Conservation (phyloP, 2,797 vertebrate species). For the Onychomys arenicola region DNA sequence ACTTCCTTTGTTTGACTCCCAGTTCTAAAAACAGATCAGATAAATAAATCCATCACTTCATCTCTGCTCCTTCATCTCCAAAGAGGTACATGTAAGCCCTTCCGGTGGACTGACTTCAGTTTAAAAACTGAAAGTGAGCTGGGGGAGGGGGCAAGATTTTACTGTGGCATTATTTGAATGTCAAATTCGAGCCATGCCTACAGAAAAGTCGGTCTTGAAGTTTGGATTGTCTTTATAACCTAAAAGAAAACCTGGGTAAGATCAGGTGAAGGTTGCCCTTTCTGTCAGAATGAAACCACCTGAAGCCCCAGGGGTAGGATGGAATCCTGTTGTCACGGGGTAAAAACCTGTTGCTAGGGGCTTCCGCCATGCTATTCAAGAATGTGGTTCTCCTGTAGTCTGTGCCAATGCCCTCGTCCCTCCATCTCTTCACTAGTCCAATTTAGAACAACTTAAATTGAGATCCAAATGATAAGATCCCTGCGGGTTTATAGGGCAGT, state of each 20-base stretch:
- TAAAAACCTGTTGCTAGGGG: not conserved
- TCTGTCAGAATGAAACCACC: constrained; percentile 33
- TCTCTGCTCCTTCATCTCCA: constrained; percentile 31
- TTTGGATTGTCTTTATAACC: constrained; percentile 73
- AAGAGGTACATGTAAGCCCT: constrained; percentile 12
- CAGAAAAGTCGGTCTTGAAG: constrained; percentile 71
- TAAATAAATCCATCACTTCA: not conserved
- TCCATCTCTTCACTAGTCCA: not conserved
- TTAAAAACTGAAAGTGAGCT: constrained; percentile 67
- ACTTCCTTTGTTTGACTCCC: not conserved
- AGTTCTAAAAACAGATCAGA: not conserved
- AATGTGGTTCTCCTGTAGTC: not conserved
- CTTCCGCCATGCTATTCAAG: not conserved
- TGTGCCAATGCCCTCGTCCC: not conserved
- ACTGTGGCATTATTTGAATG: constrained; percentile 69
- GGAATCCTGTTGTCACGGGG: not conserved
- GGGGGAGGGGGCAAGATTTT: not conserved
- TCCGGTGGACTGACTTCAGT: constrained; percentile 36
- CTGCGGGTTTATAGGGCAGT: not conserved
- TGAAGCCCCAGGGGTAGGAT: not conserved
- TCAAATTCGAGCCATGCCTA: constrained; percentile 67
- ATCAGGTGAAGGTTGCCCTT: constrained; percentile 44
- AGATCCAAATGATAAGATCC: constrained; percentile 15
- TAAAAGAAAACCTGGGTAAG: constrained; percentile 58
- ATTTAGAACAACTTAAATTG: constrained; percentile 57